These are phyloP conservation scores for Elachura formosa DNA, from an alignment of 2,113 vertebrate species.

Conservation along the genomic window DNA sequence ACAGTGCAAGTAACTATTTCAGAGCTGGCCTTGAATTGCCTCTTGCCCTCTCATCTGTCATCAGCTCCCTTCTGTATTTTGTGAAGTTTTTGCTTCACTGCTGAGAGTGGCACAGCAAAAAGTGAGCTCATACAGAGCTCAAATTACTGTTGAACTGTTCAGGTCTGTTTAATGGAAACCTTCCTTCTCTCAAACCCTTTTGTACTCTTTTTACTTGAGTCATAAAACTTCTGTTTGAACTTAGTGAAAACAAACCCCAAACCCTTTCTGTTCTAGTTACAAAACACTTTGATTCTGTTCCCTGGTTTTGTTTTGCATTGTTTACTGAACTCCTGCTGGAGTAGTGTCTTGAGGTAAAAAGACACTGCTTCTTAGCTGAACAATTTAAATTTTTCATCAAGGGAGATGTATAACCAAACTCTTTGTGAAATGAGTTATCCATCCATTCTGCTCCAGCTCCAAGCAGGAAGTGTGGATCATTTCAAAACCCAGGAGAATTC, in stretches of 20 bases:
- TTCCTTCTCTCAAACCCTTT: conserved; percentile 21
- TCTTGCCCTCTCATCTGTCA: conserved; percentile 15
- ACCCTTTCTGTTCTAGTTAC: not conserved
- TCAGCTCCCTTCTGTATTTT: not conserved
- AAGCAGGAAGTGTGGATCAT: not conserved
- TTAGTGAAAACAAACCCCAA: conserved; percentile 4
- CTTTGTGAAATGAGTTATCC: not conserved
- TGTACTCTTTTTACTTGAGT: not conserved
- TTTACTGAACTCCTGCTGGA: not conserved
- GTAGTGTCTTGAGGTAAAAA: not conserved
- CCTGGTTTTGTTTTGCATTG: not conserved
- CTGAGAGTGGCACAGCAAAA: not conserved
- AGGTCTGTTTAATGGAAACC: conserved; percentile 41
- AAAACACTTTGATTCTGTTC: not conserved
- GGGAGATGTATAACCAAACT: not conserved
- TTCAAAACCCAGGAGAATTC: not conserved
- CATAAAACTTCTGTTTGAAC: conserved; percentile 27
- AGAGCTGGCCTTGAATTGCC: not conserved
- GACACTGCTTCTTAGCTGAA: not conserved
- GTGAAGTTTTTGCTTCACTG: not conserved
- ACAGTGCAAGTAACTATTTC: not conserved
- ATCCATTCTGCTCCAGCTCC: not conserved
- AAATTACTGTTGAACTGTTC: conserved; percentile 17
- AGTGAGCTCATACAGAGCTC: conserved; percentile 5
- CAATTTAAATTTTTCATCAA: conserved; percentile 37